These are phyloP conservation scores for Ondatra zibethicus DNA, from an alignment of 2,113 vertebrate genomes.

Conservation along the genomic window DNA sequence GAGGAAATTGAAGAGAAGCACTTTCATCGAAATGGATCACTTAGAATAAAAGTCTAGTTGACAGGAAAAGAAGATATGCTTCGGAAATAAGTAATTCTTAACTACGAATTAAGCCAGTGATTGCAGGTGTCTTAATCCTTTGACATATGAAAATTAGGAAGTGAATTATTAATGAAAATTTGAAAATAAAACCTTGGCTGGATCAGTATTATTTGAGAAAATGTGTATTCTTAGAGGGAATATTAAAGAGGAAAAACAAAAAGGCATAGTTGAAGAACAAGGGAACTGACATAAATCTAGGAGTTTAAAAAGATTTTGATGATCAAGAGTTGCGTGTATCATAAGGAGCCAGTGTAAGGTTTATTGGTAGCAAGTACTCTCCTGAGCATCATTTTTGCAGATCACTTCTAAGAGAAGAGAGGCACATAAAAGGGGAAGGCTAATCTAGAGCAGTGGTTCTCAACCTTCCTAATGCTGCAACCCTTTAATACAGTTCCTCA, in stretches of 20 bases:
- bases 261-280: not conserved
- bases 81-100: not conserved
- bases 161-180: not conserved
- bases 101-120: not conserved
- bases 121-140: not conserved
- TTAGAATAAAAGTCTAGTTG: not conserved
- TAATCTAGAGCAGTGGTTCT: not conserved
- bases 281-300: not conserved
- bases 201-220: not conserved
- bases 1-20: not conserved
- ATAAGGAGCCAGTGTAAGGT: not conserved
- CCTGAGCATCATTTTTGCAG: not conserved
- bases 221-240: not conserved
- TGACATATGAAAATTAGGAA: not conserved
- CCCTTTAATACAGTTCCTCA: too few relatives aligned
- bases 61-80: not conserved
- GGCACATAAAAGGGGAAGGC: not conserved
- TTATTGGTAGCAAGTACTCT: not conserved
- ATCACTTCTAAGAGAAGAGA: not conserved
- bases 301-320: not conserved
- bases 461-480: not conserved
- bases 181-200: not conserved
- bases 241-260: not conserved
- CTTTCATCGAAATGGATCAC: not conserved
- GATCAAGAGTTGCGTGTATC: not conserved